phyloP scores from a whole-genome alignment of 1,140 invertebrate genomes.

The Drosophila orena region DNA sequence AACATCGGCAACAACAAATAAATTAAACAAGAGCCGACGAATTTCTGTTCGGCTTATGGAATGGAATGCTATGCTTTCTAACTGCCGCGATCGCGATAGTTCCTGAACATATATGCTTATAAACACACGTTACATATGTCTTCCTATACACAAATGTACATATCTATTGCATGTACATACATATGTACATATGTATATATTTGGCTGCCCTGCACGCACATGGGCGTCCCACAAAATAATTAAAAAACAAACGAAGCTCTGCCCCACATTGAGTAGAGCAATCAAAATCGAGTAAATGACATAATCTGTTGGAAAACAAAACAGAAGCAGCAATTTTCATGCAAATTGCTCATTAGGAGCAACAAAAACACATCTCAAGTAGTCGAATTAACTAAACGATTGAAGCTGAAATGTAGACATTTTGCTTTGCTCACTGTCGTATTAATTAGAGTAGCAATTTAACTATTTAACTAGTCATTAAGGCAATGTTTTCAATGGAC shows the following conservation, averaged over 20 bases:
- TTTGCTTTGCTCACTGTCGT: too few relatives aligned
- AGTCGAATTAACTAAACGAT: conserved; percentile 10
- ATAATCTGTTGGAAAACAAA: conserved; percentile 36
- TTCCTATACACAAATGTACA: background rate
- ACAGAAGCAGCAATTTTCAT: conserved; percentile 8
- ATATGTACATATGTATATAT: background rate
- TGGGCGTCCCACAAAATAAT: background rate
- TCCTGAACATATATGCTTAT: conserved; percentile 6
- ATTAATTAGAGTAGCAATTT: conserved; percentile 10
- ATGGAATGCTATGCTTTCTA: conserved; percentile 75
- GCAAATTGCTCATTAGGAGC: conserved; percentile 14
- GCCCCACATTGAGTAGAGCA: conserved; percentile 12
- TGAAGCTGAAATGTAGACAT: background rate
- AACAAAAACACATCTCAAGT: conserved; percentile 6
- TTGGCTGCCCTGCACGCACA: conserved; percentile 1
- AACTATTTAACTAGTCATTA: background rate
- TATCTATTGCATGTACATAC: too few relatives aligned
- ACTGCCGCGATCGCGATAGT: conserved; percentile 64
- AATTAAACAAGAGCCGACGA: conserved; percentile 46
- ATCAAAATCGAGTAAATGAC: conserved; percentile 33
- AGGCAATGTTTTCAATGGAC: background rate
- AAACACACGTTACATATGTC: conserved; percentile 1
- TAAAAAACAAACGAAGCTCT: background rate
- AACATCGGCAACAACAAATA: background rate
- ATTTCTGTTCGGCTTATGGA: conserved; percentile 43